Evolutionary conservation across 2,888 invertebrate genomes (phyloP).

Genomic region (Cheilosia vulpina): DNA sequence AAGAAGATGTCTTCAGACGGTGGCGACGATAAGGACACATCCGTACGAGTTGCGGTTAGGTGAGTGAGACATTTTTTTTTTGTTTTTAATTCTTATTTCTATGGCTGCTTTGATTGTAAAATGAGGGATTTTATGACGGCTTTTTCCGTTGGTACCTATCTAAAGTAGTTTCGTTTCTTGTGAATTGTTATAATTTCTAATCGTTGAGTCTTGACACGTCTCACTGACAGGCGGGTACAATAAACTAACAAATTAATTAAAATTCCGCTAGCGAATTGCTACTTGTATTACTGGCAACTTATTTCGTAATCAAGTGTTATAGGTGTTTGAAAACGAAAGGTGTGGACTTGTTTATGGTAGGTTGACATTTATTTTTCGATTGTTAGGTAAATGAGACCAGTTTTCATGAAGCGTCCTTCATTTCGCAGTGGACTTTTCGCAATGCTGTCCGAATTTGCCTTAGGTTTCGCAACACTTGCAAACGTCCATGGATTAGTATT

Average conservation of each 20-base stretch:
- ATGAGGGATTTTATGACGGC: conserved; percentile 19
- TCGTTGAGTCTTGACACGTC: not conserved
- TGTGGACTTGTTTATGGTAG: not conserved
- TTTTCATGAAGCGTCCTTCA: no score
- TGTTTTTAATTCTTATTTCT: not conserved
- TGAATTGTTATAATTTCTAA: not conserved
- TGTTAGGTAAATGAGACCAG: no score
- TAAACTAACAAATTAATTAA: not conserved
- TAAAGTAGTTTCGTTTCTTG: not conserved
- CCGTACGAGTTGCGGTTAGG: conserved; percentile 71
- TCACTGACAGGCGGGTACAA: not conserved
- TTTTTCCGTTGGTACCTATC: conserved; percentile 15
- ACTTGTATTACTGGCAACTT: not conserved
- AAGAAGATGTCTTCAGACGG: conserved; percentile 73
- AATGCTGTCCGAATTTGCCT: no score
- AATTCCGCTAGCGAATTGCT: not conserved
- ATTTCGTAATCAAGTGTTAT: not conserved
- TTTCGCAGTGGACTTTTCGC: no score
- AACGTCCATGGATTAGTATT: no score
- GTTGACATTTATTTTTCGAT: no score
- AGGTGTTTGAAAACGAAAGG: not conserved
- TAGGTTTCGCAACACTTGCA: no score
- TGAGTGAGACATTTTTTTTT: conserved; percentile 29
- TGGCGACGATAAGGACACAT: conserved; percentile 71
- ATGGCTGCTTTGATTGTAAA: not conserved